phyloP scores from a whole-genome alignment of 2,888 invertebrate genomes.

The Zaprionus obscuricornis region DNA sequence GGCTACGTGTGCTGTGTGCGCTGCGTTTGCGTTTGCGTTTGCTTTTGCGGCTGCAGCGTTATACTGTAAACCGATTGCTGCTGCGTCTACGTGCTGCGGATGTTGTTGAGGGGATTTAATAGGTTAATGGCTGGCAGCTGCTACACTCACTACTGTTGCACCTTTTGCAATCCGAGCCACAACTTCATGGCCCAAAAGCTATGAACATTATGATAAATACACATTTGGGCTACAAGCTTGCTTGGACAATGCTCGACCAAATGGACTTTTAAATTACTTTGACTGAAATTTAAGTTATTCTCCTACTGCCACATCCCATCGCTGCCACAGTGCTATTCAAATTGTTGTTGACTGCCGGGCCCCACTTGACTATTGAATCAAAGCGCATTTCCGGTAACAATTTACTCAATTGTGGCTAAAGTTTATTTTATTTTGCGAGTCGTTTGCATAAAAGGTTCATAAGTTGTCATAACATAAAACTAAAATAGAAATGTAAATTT shows the following conservation, averaged over 20 bases:
- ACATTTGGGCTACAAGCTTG: conserved; percentile 56
- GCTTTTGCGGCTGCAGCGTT: conserved; percentile 22
- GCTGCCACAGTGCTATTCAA: conserved; percentile 2
- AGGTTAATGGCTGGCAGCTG: conserved; percentile 63
- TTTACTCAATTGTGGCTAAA: conserved; percentile 62
- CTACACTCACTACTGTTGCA: background rate
- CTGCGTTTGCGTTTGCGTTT: conserved; percentile 42
- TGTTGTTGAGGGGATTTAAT: conserved; percentile 60
- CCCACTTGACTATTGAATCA: conserved; percentile 64
- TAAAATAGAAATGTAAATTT: no score
- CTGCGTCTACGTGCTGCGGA: conserved; percentile 59
- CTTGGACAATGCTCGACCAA: conserved; percentile 16
- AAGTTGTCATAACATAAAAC: conserved; percentile 29
- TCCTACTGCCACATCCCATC: conserved; percentile 26
- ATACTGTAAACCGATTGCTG: conserved; percentile 41
- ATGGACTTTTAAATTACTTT: conserved; percentile 72
- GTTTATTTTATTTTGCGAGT: conserved; percentile 37
- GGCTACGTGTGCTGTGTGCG: conserved; percentile 69
- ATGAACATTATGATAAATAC: conserved; percentile 70
- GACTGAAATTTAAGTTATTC: conserved; percentile 24
- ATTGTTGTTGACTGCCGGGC: conserved; percentile 18
- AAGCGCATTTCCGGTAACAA: conserved; percentile 63
- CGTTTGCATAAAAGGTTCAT: conserved; percentile 48
- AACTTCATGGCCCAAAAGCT: conserved; percentile 32
- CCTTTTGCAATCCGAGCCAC: background rate